phyloP scores from a whole-genome alignment of 2,113 vertebrate species.

The Lonchura striata region DNA sequence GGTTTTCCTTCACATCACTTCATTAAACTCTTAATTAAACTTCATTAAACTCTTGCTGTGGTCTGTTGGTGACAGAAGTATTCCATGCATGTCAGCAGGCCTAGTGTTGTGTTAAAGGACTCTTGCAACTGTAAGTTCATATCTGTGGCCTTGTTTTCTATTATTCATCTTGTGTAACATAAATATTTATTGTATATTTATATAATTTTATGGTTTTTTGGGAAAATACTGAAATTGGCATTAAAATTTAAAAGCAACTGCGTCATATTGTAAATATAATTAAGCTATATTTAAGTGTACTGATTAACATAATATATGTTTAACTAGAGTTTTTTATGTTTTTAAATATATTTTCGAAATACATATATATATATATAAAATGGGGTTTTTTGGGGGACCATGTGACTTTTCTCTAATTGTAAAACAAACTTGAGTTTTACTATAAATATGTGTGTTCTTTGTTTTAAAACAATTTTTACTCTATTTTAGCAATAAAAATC shows the following conservation, averaged over 20 bases:
- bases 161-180: slow-evolving; percentile 85
- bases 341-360: slow-evolving; percentile 77
- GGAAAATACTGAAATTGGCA: slow-evolving; percentile 77
- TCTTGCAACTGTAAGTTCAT: slow-evolving; percentile 83
- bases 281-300: slow-evolving; percentile 86
- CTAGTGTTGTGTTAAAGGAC: slow-evolving; percentile 81
- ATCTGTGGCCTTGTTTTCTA: slow-evolving; percentile 85
- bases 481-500: slow-evolving; percentile 71
- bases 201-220: slow-evolving; percentile 81
- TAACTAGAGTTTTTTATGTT: slow-evolving; percentile 87
- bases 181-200: slow-evolving; percentile 90
- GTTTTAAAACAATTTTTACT: slow-evolving; percentile 73
- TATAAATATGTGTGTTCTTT: slow-evolving; percentile 79
- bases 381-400: slow-evolving; percentile 73
- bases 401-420: slow-evolving; percentile 82
- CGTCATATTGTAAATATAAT: slow-evolving; percentile 83
- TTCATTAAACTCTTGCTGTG: slow-evolving; percentile 75
- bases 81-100: slow-evolving; percentile 80
- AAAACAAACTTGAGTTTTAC: slow-evolving; percentile 79
- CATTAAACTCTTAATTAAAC: slow-evolving; percentile 59
- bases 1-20: background rate
- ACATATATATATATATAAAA: slow-evolving; percentile 63
- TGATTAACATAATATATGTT: slow-evolving; percentile 88
- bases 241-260: slow-evolving; percentile 83
- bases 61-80: slow-evolving; percentile 80